A percentile compares a stretch with the other conserved stretches of the same genome.
phyloP scores from a whole-genome alignment of 2,888 invertebrate genomes.

The Scotopteryx bipunctaria region DNA sequence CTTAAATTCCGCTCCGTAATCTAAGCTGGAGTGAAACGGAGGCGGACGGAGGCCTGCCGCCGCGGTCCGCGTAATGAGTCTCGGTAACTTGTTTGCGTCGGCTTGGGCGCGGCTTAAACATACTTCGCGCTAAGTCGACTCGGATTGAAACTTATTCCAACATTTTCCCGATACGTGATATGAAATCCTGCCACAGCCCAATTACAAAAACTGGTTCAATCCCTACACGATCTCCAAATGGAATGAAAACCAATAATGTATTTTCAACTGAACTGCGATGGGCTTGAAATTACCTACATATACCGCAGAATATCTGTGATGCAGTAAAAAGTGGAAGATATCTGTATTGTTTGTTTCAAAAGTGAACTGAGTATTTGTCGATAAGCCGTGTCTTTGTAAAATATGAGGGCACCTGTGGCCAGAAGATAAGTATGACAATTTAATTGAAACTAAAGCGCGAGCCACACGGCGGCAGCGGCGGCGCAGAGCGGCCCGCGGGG shows the following conservation, averaged over 20 bases:
- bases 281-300: no score
- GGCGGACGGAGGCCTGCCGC: background rate
- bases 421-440: slow-evolving; percentile 23
- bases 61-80: background rate
- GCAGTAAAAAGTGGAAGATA: no score
- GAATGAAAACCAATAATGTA: background rate
- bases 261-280: no score
- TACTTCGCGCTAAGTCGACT: slow-evolving; percentile 18
- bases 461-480: slow-evolving; percentile 20
- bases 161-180: slow-evolving; percentile 19
- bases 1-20: background rate
- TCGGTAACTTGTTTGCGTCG: background rate
- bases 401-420: slow-evolving; percentile 26
- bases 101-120: slow-evolving; percentile 8
- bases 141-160: slow-evolving; percentile 20
- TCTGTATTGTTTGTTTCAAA: no score
- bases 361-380: background rate
- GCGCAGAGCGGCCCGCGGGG: no score
- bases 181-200: slow-evolving; percentile 4
- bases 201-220: background rate
- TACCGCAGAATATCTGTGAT: no score
- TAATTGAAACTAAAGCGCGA: slow-evolving; percentile 24
- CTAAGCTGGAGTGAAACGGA: background rate
- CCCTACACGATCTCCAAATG: no score
- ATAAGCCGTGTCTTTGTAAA: background rate